Evolutionary conservation across 1,140 invertebrate species (phyloP).

Genomic region (Drosophila bipectinata): DNA sequence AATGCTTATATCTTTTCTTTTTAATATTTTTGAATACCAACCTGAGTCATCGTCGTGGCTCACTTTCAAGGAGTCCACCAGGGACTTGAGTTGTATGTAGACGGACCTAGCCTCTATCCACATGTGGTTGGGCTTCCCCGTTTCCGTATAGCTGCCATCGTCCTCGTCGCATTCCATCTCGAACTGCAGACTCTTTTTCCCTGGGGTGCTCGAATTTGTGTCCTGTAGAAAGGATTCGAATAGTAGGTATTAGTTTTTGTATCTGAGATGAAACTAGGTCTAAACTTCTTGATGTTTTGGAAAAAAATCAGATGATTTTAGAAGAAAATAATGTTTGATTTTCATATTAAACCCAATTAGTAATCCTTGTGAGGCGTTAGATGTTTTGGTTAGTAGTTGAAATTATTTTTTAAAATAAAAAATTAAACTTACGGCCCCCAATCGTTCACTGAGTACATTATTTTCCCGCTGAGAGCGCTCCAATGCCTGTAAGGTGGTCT

Average conservation of each 20-base stretch:
- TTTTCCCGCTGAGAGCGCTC: constrained; percentile 87
- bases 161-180: constrained; percentile 90
- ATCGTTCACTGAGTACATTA: constrained; percentile 86
- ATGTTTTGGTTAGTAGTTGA: constrained; percentile 33
- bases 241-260: neutral
- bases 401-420: neutral
- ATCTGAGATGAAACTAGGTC: neutral
- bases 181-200: constrained; percentile 87
- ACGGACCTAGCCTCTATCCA: constrained; percentile 87
- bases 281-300: neutral
- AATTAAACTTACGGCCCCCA: constrained; percentile 84
- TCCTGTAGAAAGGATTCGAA: constrained; percentile 38
- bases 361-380: constrained; percentile 10
- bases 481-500: constrained; percentile 86
- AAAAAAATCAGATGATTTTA: neutral
- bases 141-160: constrained; percentile 84
- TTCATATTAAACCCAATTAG: constrained; percentile 1
- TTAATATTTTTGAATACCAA: constrained; percentile 12
- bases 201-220: constrained; percentile 76
- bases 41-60: constrained; percentile 89
- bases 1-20: neutral
- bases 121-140: constrained; percentile 84
- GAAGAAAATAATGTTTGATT: constrained; percentile 2
- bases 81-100: constrained; percentile 88
- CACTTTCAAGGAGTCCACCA: constrained; percentile 89